Conservation (phyloP, 2,888 invertebrate genomes). For the Melinopterus prodromus region DNA sequence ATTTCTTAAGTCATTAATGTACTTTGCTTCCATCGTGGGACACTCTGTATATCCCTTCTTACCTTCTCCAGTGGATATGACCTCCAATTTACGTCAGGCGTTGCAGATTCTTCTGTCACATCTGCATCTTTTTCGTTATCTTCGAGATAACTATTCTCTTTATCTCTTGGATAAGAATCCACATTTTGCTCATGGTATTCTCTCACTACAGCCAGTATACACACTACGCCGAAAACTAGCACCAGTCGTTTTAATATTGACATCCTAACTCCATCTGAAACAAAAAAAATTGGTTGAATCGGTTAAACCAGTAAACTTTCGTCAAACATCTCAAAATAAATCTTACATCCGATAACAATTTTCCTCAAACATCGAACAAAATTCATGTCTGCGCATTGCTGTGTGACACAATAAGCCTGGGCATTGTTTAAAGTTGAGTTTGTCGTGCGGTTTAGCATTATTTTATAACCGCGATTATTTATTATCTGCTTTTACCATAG, state of each 20-base stretch:
- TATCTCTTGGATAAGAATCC: too few relatives aligned
- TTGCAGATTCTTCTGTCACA: too few relatives aligned
- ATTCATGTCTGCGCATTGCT: not conserved
- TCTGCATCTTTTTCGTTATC: too few relatives aligned
- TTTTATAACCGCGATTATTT: too few relatives aligned
- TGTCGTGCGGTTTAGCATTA: not conserved
- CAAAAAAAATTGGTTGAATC: not conserved
- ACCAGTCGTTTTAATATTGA: slow-evolving; percentile 50
- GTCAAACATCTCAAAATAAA: not conserved
- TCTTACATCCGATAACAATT: too few relatives aligned
- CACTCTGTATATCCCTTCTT: not conserved
- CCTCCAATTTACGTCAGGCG: not conserved
- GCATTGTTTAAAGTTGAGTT: not conserved
- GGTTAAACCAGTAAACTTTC: not conserved
- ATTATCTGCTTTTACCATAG: too few relatives aligned
- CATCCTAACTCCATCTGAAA: slow-evolving; percentile 37
- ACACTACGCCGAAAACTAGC: not conserved
- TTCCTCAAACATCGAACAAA: too few relatives aligned
- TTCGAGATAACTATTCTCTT: too few relatives aligned
- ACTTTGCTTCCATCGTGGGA: not conserved
- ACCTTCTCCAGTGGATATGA: not conserved
- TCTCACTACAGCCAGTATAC: not conserved
- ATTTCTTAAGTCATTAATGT: not conserved
- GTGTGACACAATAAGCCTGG: not conserved
- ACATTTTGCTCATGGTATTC: too few relatives aligned